phyloP scores from a whole-genome alignment of 2,797 vertebrate genomes.

The Crossoptilon crossoptilon region DNA sequence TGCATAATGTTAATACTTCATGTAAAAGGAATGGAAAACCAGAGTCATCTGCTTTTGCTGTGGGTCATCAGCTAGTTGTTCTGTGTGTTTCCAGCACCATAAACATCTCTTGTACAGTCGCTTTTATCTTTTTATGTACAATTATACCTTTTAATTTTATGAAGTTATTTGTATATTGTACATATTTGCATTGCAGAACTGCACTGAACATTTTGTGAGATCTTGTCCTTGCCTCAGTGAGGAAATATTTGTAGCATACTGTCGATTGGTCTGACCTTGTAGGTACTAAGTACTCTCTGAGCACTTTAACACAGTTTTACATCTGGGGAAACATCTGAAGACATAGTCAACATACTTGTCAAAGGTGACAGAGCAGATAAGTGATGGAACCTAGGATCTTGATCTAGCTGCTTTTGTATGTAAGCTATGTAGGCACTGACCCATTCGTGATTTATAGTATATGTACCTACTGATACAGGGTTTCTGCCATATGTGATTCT shows the following conservation, averaged over 20 bases:
- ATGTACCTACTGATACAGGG: not conserved
- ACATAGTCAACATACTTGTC: not conserved
- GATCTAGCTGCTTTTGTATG: not conserved
- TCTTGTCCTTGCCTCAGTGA: not conserved
- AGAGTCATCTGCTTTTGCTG: not conserved
- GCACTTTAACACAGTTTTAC: not conserved
- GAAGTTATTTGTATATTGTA: not conserved
- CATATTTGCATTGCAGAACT: not conserved
- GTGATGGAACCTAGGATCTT: not conserved
- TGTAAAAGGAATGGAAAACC: slow-evolving; percentile 1
- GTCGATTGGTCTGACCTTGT: not conserved
- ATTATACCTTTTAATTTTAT: not conserved
- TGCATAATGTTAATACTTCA: slow-evolving; percentile 31
- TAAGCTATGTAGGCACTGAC: not conserved
- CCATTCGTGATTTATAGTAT: not conserved
- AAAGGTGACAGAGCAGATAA: not conserved
- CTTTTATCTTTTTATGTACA: not conserved
- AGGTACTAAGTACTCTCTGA: not conserved
- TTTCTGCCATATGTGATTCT: not conserved
- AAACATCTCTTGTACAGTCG: not conserved
- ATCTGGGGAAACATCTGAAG: not conserved
- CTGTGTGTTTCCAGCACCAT: not conserved
- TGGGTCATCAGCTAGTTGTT: not conserved
- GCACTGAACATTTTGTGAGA: not conserved
- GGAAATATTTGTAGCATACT: not conserved